Evolutionary conservation across 1,140 invertebrate genomes (phyloP), one percentile per base, ranked within the genome.

Genomic region (Episyrphus balteatus): DNA sequence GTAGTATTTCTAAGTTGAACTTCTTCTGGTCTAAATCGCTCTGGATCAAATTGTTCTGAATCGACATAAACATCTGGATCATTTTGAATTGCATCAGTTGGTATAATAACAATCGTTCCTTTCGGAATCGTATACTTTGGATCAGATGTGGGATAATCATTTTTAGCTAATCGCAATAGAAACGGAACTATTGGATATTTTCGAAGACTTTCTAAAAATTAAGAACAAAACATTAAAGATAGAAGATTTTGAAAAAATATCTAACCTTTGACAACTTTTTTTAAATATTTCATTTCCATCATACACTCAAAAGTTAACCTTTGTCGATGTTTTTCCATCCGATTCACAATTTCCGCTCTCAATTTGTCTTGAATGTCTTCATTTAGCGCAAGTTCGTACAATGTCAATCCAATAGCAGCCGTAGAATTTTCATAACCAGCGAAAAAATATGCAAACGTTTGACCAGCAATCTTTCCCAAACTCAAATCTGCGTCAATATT

Each of bases 11-110:
- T 60, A 40, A 63, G 55, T 1, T 55, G 51, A 34, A 63, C 55
- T 38, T 76, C 73, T 37, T 80, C 76, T 1, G 72, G 66, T 5
- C 71, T 55, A 62, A 84, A 84, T 44, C 81, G 68, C 17, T 84
- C 79, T 11, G 81, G 82, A 58, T 79, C 70, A 56, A 81, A 85
- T n/a, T 52, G 54, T 9, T 79, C 70, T 3, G 83, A 82, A 39
- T 84, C 70, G 5, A 78, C 72, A 54, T 73, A 84, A 33, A 71
- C 66, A 19, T 68, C 56, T 1, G 70, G 60, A 55, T 73, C 70
- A 9, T 60, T 56, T 46, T 73, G 72, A 45, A 73, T 58, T 38
- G 59, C 59, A 48, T 63, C 60, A 5, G 59, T 58, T 17, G 72
- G 69, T 30, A 72, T 59, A 1, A 61, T 57, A 8, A 73, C 34